Base-by-base conservation (phyloP, 2,113 vertebrate genomes). In the Tychaedon coryphoeus region DNA sequence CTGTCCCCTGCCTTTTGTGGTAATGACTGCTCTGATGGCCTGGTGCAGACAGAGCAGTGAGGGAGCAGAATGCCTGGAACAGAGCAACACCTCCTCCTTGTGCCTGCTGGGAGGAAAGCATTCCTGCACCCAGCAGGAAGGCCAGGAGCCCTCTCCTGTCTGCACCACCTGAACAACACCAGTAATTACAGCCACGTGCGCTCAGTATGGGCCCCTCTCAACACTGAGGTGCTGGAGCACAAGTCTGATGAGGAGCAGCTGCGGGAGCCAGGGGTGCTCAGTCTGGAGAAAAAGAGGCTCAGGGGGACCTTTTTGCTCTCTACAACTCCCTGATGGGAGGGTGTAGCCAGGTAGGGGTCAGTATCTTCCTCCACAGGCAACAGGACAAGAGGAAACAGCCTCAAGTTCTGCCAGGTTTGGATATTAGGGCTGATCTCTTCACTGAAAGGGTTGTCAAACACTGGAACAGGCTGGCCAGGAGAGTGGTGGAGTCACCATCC, bases 71-170 rank as follows among this genome's bases (percentile, higher is more conserved):
- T 0, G 28, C 17, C 62, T 79, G 74, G 17, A 88, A 48, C 51
- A 45, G 93, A 94, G 87, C 92, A 96, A 95, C 17, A 95, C 20
- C 71, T 66, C 91, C 93, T 96, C 93, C 95, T 90, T 86, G 90
- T 93, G 95, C 86, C 90, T 66, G 78, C 71, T 31, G 23, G 33
- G 22, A 96, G 81, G 66, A 93, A 81, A 92, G 56, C 38, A 53
- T 5, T 58, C 38, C 89, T 54, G 50, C 2, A 0, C 6, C 28
- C 2, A 3, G 42, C 50, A 34, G 1, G 0, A 5, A 7, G 57
- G 58, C 34, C 62, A 62, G 43, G 24, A 73, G 33, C 45, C 53
- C 19, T 12, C 81, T 69, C 61, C 4, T 15, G 11, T 12, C 67
- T 71, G 61, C 36, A 71, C 20, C 34, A 60, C 5, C 53, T 18